A percentile compares a stretch with the other conserved stretches of the same genome.
Conservation (phyloP, 2,113 vertebrate genomes). For the Charadrius vociferus region DNA sequence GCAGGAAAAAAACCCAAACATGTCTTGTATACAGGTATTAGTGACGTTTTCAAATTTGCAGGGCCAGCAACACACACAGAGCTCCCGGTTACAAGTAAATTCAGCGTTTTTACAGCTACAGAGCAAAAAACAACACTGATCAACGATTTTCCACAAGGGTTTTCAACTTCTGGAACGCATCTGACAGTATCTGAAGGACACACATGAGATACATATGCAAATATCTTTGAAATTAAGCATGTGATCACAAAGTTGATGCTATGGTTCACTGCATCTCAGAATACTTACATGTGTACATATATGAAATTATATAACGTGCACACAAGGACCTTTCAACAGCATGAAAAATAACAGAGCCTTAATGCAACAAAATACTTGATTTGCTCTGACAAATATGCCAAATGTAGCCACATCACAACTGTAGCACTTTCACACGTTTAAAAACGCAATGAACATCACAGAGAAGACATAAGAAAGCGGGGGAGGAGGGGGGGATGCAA, state of each 20-base stretch:
- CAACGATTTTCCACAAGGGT: neutral
- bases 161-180: neutral
- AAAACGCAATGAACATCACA: neutral
- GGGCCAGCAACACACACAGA: neutral
- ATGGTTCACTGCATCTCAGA: neutral
- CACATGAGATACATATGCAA: rapidly evolving
- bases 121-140: neutral
- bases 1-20: neutral
- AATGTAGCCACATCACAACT: neutral
- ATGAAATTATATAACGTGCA: neutral
- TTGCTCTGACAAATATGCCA: neutral
- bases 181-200: neutral
- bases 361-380: neutral
- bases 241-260: neutral
- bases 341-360: neutral
- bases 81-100: neutral
- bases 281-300: neutral
- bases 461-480: neutral
- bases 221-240: neutral
- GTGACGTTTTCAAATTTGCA: neutral
- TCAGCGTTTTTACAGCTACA: neutral
- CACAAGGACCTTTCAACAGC: neutral
- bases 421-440: neutral
- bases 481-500: neutral
- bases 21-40: neutral